Conservation (phyloP, 1,140 invertebrate species). For the Phthorimaea operculella region DNA sequence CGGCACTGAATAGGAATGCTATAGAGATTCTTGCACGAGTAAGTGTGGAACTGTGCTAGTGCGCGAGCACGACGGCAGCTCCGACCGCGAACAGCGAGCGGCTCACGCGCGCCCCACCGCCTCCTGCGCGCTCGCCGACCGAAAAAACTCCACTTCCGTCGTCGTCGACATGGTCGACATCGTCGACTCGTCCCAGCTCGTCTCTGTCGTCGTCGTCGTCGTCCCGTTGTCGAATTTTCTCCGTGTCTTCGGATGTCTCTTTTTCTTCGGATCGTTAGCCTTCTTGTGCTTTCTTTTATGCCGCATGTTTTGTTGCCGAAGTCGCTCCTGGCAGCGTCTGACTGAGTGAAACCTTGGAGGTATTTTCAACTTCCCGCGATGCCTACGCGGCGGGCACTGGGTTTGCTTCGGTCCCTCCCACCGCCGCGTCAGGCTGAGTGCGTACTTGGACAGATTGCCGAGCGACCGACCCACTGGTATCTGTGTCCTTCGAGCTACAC, state of each 20-base stretch:
- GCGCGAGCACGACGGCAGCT: slow-evolving; percentile 57
- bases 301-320: slow-evolving; percentile 52
- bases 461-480: slow-evolving; percentile 73
- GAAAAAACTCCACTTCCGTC: slow-evolving; percentile 66
- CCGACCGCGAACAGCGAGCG: slow-evolving; percentile 45
- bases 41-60: slow-evolving; percentile 58
- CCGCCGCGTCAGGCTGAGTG: slow-evolving; percentile 74
- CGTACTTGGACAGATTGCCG: slow-evolving; percentile 78
- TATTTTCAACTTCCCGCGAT: slow-evolving; percentile 50
- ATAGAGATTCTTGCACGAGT: slow-evolving; percentile 31
- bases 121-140: slow-evolving; percentile 63
- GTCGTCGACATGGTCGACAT: slow-evolving; percentile 46
- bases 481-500: slow-evolving; percentile 76
- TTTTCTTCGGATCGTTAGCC: slow-evolving; percentile 54
- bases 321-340: slow-evolving; percentile 43
- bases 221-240: slow-evolving; percentile 58
- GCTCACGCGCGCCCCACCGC: slow-evolving; percentile 56
- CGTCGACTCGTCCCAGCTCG: slow-evolving; percentile 55
- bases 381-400: slow-evolving; percentile 41
- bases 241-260: slow-evolving; percentile 51
- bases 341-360: slow-evolving; percentile 41
- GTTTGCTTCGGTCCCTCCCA: slow-evolving; percentile 58
- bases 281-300: slow-evolving; percentile 60
- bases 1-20: slow-evolving; percentile 39
- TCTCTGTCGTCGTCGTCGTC: slow-evolving; percentile 48